phyloP scores from a whole-genome alignment of 1,140 invertebrate species.

The Ctenoplectra terminalis region DNA sequence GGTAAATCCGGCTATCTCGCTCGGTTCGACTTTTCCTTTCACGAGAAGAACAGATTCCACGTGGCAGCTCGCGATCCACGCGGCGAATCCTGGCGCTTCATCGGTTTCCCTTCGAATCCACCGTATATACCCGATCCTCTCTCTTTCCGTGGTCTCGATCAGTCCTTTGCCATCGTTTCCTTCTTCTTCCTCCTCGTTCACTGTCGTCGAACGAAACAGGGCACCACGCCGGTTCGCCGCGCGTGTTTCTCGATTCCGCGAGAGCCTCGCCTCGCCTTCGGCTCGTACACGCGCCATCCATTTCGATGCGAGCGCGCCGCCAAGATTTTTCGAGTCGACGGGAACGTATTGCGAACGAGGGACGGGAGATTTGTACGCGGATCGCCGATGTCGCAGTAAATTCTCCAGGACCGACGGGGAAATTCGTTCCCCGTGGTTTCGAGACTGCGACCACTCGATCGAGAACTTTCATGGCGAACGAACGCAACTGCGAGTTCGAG shows the following conservation, averaged over 20 bases:
- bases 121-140: too few species aligned
- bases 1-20: constrained; percentile 70
- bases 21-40: constrained; percentile 78
- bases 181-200: neutral
- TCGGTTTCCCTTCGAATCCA: neutral
- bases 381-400: constrained; percentile 46
- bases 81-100: neutral
- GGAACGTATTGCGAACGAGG: constrained; percentile 29
- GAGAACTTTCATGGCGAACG: neutral
- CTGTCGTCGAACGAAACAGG: too few species aligned
- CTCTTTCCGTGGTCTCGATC: neutral
- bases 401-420: constrained; percentile 2
- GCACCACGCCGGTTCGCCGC: too few species aligned
- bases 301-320: constrained; percentile 36
- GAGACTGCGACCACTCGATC: neutral
- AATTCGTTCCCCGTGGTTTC: constrained; percentile 15
- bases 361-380: constrained; percentile 31
- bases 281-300: constrained; percentile 49
- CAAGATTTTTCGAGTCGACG: constrained; percentile 39
- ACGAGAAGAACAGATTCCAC: constrained; percentile 62
- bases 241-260: constrained; percentile 54
- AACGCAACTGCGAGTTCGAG: neutral
- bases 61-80: constrained; percentile 25
- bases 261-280: constrained; percentile 19
- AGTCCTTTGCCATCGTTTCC: neutral